Base-by-base conservation (phyloP, 2,797 vertebrate species). In the Hapalemur alaotrensis region DNA sequence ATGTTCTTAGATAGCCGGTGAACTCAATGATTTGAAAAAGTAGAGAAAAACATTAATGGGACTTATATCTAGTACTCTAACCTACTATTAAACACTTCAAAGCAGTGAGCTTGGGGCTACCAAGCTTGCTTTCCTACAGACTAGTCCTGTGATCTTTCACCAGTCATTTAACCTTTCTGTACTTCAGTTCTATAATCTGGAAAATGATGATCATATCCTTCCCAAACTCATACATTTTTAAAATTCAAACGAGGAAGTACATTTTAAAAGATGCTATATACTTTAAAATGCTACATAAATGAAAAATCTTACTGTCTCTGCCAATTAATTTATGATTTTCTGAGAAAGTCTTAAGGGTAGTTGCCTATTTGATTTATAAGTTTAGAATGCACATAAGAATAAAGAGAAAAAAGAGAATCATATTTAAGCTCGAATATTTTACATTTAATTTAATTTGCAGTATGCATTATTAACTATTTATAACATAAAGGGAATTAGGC, bases 101-200 rank as follows among this genome's bases (percentile, higher is more conserved):
- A 97, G 88, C 85, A 41, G 0, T 17, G 18, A 69, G 50, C 69
- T 86, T 30, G 15, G 17, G 30, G 46, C 41, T 35, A 57, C 3
- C 7, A 78, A 38, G 10, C 28, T 85, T 48, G 0, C 25, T 15
- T 76, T 88, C 46, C 70, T 69, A 28, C 3, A 22, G 25, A 88
- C n/a, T 8, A 13, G 17, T 7, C 7, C 50, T 96, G 20, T 72
- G 35, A 94, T 94, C 81, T 83, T 87, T 72, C 2, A 8, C 17
- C 32, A 83, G 32, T 41, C 38, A 89, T 75, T 85, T 82, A 96
- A 95, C 54, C 88, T 85, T 87, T 76, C 30, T 67, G 43, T 41
- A 61, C 76, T 94, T 79, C 32, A 52, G 7, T 41, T 85, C 59
- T 79, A 41, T 52, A 65, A 83, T 65, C 25, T 57, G 82, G 38